phyloP scores from a whole-genome alignment of 2,888 invertebrate genomes.

The Ophion slaviceki region DNA sequence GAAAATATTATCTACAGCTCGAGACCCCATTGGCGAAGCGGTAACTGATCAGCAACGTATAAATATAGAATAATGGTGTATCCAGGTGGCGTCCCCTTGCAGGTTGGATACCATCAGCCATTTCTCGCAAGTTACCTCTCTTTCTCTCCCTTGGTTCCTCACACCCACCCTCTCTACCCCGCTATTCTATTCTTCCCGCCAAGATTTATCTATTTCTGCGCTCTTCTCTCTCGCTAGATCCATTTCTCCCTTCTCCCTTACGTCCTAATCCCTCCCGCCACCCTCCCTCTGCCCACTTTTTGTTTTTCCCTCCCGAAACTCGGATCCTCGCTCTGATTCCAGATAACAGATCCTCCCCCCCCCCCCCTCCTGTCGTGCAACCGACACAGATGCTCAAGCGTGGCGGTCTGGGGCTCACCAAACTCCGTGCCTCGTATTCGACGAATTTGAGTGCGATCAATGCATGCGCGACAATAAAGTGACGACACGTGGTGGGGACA shows the following conservation, averaged over 20 bases:
- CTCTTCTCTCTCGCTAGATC: neutral
- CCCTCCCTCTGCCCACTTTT: conserved; percentile 35
- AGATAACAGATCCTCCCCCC: conserved; percentile 47
- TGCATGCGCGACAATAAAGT: conserved; percentile 40
- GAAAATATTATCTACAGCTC: conserved; percentile 80
- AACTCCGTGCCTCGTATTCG: neutral
- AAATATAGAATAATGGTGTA: conserved; percentile 72
- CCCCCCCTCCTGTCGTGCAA: no score
- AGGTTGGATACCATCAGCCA: conserved; percentile 53
- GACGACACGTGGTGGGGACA: neutral
- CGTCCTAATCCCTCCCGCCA: no score
- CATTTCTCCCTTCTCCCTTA: no score
- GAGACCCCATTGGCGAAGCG: conserved; percentile 70
- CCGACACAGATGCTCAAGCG: neutral
- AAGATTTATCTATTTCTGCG: conserved; percentile 37
- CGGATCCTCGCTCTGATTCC: conserved; percentile 45
- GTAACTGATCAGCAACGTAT: conserved; percentile 66
- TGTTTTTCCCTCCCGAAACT: conserved; percentile 61
- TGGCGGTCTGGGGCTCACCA: neutral
- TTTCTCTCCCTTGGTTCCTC: conserved; percentile 36
- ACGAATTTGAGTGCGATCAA: conserved; percentile 22
- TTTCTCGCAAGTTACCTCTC: conserved; percentile 1
- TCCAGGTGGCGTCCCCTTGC: conserved; percentile 42
- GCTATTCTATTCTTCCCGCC: neutral
- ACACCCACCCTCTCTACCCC: conserved; percentile 44